Evolutionary conservation across 2,888 invertebrate genomes (phyloP), one percentile per base, ranked within the genome.

Genomic region (Drosophila buzzatii): DNA sequence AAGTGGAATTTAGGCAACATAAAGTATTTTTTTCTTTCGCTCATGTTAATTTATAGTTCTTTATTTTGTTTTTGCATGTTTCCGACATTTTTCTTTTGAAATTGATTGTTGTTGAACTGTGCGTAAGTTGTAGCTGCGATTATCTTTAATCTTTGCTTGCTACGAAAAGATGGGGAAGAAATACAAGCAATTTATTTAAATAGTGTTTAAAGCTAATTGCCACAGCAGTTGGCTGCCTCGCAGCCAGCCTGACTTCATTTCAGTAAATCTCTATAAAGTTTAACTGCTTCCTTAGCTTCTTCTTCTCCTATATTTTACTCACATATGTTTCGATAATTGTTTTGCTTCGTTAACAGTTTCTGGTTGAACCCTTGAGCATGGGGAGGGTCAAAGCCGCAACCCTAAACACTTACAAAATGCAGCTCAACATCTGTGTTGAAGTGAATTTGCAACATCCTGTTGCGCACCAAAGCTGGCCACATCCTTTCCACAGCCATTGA

Each of bases 381-480:
- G 0, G 14, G 6, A 37, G 37, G 41, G 55, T 41, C 39, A 51
- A 53, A 58, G 61, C 37, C 65, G 49, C 76, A 79, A 76, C 76
- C 76, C 76, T 76, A 70, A 56, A 45, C 31, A 45, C 63, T 58
- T 23, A 14, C 27, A 27, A 31, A 45, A 31, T 69, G 58, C 58
- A 39, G 61, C 8, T 9, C 8, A 44, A 70, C 83, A 84, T 86
- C 84, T 84, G 86, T 72, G 67, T 65, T 62, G 41, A n/a, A 44
- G 57, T 73, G 70, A 76, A 88, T 90, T 81, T 76, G 71, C 86
- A 85, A 81, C 83, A 83, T 86, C 86, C 86, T 86, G 86, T 86
- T 86, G 86, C 90, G 70, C 62, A 69, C 59, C 27, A 27, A 1
- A 35, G 8, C 5, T 47, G 63, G 44, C 63, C 70, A 64, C 56